Evolutionary conservation across 2,888 invertebrate species (phyloP).

Genomic region (Drosophila engyochracea): DNA sequence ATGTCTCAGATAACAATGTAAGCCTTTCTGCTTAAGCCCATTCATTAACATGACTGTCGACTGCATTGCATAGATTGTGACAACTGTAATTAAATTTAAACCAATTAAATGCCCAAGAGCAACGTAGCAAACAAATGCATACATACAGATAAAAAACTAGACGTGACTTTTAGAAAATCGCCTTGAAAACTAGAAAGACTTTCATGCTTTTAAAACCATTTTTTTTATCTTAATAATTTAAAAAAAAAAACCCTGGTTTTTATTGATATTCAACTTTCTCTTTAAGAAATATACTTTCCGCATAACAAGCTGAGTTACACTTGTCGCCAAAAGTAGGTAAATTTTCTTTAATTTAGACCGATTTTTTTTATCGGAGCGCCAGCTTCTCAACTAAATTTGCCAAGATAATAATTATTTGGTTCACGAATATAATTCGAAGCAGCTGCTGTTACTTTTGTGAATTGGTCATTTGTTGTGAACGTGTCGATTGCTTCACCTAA

Average conservation of each 20-base stretch:
- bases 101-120: neutral
- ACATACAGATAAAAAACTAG: too few species aligned
- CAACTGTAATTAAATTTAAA: neutral
- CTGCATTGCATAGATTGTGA: neutral
- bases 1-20: neutral
- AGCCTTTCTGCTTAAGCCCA: neutral
- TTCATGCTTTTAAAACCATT: too few species aligned
- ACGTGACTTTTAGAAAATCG: neutral
- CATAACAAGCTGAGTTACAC: neutral
- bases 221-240: too few species aligned
- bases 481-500: slow-evolving; percentile 26
- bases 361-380: neutral
- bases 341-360: neutral
- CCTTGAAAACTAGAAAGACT: neutral
- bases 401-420: neutral
- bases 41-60: neutral
- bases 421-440: neutral
- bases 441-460: neutral
- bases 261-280: neutral
- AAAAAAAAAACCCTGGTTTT: neutral
- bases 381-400: too few species aligned
- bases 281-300: neutral
- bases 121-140: neutral
- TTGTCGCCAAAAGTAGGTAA: neutral
- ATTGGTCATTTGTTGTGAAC: slow-evolving; percentile 24